Evolutionary conservation across 2,797 vertebrate genomes (phyloP).

Genomic region (Phalanger gymnotis): DNA sequence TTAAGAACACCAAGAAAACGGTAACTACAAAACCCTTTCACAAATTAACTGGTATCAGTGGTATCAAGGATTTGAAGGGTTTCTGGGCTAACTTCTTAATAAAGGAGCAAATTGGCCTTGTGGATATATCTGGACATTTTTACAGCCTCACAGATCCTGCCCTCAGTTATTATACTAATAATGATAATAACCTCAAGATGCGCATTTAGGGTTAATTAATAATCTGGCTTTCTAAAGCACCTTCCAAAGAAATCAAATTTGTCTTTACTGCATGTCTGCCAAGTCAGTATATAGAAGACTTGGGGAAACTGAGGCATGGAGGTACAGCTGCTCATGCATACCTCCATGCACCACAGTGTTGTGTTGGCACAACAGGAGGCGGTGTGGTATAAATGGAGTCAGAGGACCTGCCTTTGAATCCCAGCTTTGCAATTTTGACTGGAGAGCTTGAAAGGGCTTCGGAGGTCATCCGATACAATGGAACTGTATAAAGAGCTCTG

Average conservation of each 20-base stretch:
- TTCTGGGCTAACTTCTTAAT: slow-evolving; percentile 41
- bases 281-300: background rate
- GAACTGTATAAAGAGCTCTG: background rate
- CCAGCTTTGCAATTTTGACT: background rate
- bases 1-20: slow-evolving; percentile 56
- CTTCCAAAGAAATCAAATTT: slow-evolving; percentile 31
- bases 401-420: background rate
- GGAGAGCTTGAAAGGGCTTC: background rate
- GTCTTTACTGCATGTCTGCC: slow-evolving; percentile 24
- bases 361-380: background rate
- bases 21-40: slow-evolving; percentile 60
- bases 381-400: background rate
- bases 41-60: slow-evolving; percentile 68
- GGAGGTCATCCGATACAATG: background rate
- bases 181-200: background rate
- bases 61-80: slow-evolving; percentile 56
- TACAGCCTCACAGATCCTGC: background rate
- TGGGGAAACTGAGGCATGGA: background rate
- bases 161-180: background rate
- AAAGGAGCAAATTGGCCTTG: slow-evolving; percentile 2
- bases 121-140: slow-evolving; percentile 24
- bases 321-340: background rate
- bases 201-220: background rate
- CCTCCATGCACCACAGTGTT: background rate
- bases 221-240: background rate